Evolutionary conservation across 2,113 vertebrate genomes (phyloP), one percentile per base, ranked within the genome.

Genomic region (Climacteris rufus): DNA sequence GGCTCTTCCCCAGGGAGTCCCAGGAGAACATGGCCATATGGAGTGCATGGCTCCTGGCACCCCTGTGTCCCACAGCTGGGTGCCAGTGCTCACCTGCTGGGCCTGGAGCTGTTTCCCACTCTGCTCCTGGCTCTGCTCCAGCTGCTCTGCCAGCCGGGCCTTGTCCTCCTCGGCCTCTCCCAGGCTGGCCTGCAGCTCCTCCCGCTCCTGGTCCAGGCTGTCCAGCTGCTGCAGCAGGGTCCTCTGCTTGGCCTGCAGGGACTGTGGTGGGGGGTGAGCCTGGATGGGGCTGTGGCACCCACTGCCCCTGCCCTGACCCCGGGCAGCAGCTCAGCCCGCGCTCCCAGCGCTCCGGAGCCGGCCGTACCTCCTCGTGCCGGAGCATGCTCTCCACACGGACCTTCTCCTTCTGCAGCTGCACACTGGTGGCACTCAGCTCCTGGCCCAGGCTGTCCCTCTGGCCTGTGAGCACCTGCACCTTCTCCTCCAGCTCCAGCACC

Each of bases 191-290:
- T 97, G 98, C 60, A 99, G 97, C 94, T 98, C 98, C 83, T 99
- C 98, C 1, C 97, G 97, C 94, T 99, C 98, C 96, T 96, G 97
- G 49, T 99, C 98, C 23, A 99, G 93, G 75, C 92, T 90, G 79
- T 98, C 97, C 7, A 99, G 95, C 93, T 98, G 98, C 96, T 98
- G 98, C 61, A 98, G 75, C 92, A 99, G 97, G 56, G 93, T 92
- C 16, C 80, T 98, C 95, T 99, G 99, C 96, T 99, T 99, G 77
- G 95, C 97, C 97, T 99, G 98, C 92, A 99, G 98, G 33, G 98
- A 98, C 99, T 99, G 84, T 25, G 77, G 3, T 7, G 31, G 52
- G 59, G 2, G 27, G 11, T 3, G 20, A 69, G 63, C n/a, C 17
- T 7, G 17, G 13, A 0, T 5, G 74, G 50, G 66, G 44, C 17